phyloP scores from a whole-genome alignment of 1,140 invertebrate genomes.

The Sarcophaga peregrina region DNA sequence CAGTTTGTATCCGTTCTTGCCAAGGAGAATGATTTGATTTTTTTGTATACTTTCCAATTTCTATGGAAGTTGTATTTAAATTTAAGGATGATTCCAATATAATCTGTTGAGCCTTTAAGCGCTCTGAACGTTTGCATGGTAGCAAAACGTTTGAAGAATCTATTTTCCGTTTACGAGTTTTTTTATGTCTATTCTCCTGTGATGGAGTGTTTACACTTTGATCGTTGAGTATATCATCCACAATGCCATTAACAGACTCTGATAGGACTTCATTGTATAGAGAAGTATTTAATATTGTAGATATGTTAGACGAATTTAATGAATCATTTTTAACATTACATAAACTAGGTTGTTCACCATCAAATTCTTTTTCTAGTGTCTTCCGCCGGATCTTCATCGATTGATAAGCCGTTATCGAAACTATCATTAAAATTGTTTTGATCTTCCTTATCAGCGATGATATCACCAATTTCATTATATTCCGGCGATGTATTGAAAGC shows the following conservation, averaged over 20 bases:
- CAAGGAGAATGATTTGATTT: background rate
- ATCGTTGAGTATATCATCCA: conserved; percentile 19
- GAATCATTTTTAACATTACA: background rate
- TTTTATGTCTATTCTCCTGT: background rate
- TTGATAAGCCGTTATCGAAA: too few relatives aligned
- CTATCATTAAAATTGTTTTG: background rate
- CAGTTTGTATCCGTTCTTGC: background rate
- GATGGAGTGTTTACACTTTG: background rate
- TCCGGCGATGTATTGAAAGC: background rate
- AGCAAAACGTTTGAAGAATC: background rate
- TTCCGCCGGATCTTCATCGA: too few relatives aligned
- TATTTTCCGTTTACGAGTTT: conserved; percentile 43
- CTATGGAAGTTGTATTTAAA: background rate
- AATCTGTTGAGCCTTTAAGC: conserved; percentile 32
- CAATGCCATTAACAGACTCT: background rate
- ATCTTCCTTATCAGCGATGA: background rate
- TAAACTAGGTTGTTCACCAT: too few relatives aligned
- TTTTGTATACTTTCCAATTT: conserved; percentile 19
- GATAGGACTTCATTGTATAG: conserved; percentile 31
- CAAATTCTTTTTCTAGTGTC: too few relatives aligned
- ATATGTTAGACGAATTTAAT: conserved; percentile 7
- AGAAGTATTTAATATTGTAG: background rate
- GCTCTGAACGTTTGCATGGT: conserved; percentile 43
- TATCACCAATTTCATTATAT: background rate
- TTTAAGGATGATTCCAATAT: conserved; percentile 20